Conservation (phyloP, 1,140 invertebrate species). For the Spodoptera frugiperda region DNA sequence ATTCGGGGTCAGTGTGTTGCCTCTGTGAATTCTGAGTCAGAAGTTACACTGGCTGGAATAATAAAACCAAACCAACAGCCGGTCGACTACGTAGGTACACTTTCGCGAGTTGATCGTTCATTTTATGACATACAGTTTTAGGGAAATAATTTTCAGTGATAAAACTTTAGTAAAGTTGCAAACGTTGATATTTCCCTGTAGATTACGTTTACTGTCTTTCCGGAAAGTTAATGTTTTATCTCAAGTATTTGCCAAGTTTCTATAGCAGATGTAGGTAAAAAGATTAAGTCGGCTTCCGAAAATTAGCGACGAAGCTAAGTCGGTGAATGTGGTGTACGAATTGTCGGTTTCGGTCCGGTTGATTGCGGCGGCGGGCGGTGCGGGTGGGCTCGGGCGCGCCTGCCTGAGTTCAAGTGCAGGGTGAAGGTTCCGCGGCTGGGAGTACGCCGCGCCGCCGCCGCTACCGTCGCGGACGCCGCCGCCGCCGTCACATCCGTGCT, state of each 20-base stretch:
- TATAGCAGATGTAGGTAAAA: not conserved
- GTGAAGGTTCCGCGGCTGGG: constrained; percentile 76
- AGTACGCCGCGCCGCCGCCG: constrained; percentile 23
- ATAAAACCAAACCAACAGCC: constrained; percentile 37
- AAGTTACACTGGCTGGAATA: constrained; percentile 42
- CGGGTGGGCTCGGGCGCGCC: constrained; percentile 46
- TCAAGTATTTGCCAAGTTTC: not conserved
- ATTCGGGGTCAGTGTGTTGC: constrained; percentile 49
- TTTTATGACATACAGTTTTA: constrained; percentile 20
- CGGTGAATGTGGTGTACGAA: constrained; percentile 59
- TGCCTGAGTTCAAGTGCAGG: constrained; percentile 81
- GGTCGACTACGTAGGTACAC: constrained; percentile 7
- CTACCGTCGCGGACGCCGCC: constrained; percentile 36
- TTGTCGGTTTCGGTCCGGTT: constrained; percentile 68
- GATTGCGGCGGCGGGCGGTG: constrained; percentile 73
- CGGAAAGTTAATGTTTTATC: not conserved
- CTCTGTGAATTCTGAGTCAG: constrained; percentile 39
- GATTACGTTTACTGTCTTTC: not conserved
- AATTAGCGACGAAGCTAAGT: not conserved
- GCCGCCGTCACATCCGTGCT: constrained; percentile 38
- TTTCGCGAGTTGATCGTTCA: constrained; percentile 22
- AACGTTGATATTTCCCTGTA: constrained; percentile 20
- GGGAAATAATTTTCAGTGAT: constrained; percentile 28
- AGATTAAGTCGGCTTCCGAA: not conserved
- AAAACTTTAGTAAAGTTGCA: constrained; percentile 24